Percentiles rank a stretch among this genome's conserved stretches.
These are phyloP conservation scores for Muntiacus reevesi DNA, from an alignment of 2,113 vertebrate species.

Conservation along the genomic window DNA sequence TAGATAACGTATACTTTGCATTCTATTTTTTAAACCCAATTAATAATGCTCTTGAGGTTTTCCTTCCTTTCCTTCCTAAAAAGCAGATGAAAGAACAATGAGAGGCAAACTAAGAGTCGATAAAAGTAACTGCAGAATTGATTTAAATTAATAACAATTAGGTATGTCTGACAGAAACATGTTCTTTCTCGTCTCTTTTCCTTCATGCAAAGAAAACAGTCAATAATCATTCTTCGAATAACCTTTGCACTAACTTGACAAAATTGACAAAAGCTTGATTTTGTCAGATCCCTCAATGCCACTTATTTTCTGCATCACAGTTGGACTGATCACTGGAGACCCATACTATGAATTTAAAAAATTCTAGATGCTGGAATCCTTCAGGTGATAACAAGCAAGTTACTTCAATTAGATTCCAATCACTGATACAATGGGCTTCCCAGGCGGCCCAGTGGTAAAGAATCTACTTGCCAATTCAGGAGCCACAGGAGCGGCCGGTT, in stretches of 20 bases:
- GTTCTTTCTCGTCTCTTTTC: background rate
- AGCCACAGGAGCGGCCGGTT: background rate
- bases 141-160: background rate
- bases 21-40: background rate
- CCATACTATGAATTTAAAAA: background rate
- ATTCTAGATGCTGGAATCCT: background rate
- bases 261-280: background rate
- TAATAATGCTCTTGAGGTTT: background rate
- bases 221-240: background rate
- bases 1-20: background rate
- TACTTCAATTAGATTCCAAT: background rate
- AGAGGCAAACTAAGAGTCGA: background rate
- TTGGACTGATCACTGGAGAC: background rate
- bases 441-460: background rate
- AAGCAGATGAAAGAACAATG: background rate
- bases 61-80: background rate
- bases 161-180: background rate
- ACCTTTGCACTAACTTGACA: background rate
- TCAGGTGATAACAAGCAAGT: background rate
- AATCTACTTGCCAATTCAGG: accelerated
- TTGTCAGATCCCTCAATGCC: background rate
- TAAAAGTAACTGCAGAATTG: background rate
- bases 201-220: background rate
- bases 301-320: background rate
- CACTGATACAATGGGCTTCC: background rate